phyloP scores from a whole-genome alignment of 2,113 vertebrate genomes.

The Phylloscopus trochiloides region DNA sequence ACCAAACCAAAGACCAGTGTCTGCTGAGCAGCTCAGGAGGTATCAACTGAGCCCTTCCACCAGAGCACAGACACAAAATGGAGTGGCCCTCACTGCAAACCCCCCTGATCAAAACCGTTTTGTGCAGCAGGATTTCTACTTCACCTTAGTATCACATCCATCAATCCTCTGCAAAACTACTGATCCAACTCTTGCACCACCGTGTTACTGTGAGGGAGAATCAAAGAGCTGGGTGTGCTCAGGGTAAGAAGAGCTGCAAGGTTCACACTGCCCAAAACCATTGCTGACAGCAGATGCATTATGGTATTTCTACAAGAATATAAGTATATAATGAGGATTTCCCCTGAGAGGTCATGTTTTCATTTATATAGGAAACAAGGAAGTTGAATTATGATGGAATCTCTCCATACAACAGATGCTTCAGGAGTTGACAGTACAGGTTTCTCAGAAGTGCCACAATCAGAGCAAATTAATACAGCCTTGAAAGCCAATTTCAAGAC shows the following conservation, averaged over 20 bases:
- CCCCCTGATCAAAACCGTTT: not conserved
- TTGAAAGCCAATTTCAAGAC: not conserved
- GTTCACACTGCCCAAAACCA: not conserved
- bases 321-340: not conserved
- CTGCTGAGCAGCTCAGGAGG: not conserved
- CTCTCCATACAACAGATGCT: not conserved
- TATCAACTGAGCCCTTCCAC: not conserved
- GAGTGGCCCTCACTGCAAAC: not conserved
- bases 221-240: not conserved
- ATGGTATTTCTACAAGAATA: not conserved
- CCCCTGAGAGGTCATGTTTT: not conserved
- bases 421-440: not conserved
- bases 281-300: not conserved
- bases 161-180: not conserved
- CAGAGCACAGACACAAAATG: not conserved
- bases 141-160: not conserved
- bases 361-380: conserved; percentile 7
- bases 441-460: not conserved
- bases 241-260: not conserved
- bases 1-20: accelerated
- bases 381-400: not conserved
- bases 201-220: accelerated
- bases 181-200: not conserved
- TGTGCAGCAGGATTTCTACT: not conserved
- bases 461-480: not conserved